A percentile compares a stretch with the other conserved stretches of the same genome.
phyloP scores from a whole-genome alignment of 2,113 vertebrate genomes.

The Equus quagga region DNA sequence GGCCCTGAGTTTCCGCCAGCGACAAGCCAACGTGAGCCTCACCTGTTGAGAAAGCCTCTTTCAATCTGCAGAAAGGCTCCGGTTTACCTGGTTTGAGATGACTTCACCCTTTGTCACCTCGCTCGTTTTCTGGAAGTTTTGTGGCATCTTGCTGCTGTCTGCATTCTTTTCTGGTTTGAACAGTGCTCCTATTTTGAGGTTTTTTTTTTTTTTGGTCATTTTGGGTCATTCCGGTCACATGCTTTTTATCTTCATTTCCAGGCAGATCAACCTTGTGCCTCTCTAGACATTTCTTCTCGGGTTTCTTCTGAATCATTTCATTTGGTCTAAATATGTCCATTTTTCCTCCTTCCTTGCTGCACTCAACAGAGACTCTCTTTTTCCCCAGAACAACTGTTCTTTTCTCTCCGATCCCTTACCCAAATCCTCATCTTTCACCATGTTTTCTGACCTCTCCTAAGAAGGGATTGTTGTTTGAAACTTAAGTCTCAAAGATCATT shows the following conservation, averaged over 20 bases:
- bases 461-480: constrained; percentile 61
- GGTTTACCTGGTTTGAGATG: background rate
- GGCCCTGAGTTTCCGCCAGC: background rate
- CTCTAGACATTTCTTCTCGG: constrained; percentile 34
- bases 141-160: background rate
- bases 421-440: background rate
- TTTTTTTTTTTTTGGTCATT: background rate
- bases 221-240: background rate
- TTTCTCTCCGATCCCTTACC: constrained; percentile 50
- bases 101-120: background rate
- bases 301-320: constrained; percentile 59
- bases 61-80: background rate
- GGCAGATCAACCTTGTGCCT: background rate
- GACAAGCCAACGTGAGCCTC: background rate
- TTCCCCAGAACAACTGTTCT: constrained; percentile 58
- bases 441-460: constrained; percentile 41
- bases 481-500: background rate
- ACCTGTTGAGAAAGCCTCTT: background rate
- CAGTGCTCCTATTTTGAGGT: background rate
- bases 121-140: background rate
- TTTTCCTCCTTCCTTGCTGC: background rate
- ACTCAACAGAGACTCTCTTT: background rate
- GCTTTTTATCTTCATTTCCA: background rate
- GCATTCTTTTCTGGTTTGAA: background rate
- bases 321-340: background rate